Evolutionary conservation across 2,797 vertebrate species (phyloP).

Genomic region (Sebastes nivosus): DNA sequence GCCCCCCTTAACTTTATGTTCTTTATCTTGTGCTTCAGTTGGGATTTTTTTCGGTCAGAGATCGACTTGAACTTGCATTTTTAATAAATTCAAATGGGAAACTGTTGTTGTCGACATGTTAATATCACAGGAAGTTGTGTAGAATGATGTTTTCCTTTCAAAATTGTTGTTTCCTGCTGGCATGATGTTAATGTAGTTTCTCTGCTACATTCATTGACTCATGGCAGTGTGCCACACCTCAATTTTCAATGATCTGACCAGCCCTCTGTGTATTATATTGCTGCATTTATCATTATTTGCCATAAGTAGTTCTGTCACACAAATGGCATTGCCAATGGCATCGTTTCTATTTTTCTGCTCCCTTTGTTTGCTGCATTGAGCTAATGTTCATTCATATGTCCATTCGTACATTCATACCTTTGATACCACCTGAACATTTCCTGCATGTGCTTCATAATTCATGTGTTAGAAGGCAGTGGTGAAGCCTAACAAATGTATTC

Average conservation of each 20-base stretch:
- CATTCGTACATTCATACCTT: background rate
- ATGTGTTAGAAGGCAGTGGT: constrained; percentile 16
- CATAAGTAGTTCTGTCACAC: constrained; percentile 26
- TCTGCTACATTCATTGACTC: constrained; percentile 5
- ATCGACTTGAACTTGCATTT: background rate
- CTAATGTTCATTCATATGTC: constrained; percentile 16
- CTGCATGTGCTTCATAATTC: constrained; percentile 25
- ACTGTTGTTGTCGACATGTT: background rate
- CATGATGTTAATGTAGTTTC: background rate
- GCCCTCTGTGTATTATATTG: background rate
- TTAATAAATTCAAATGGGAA: background rate
- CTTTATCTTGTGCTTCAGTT: constrained; percentile 12
- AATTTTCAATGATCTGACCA: constrained; percentile 3
- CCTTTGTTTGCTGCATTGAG: constrained; percentile 11
- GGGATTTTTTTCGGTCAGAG: constrained; percentile 10
- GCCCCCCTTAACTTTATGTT: constrained; percentile 20
- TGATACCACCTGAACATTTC: constrained; percentile 27
- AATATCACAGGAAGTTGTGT: background rate
- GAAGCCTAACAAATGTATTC: background rate
- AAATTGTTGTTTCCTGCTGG: background rate
- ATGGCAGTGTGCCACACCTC: background rate
- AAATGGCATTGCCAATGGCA: constrained; percentile 22
- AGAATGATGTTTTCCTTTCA: background rate
- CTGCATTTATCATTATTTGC: constrained; percentile 29
- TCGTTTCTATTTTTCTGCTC: constrained; percentile 27